phyloP scores from a whole-genome alignment of 2,113 vertebrate genomes.

The Forbesichthys papilliferus region DNA sequence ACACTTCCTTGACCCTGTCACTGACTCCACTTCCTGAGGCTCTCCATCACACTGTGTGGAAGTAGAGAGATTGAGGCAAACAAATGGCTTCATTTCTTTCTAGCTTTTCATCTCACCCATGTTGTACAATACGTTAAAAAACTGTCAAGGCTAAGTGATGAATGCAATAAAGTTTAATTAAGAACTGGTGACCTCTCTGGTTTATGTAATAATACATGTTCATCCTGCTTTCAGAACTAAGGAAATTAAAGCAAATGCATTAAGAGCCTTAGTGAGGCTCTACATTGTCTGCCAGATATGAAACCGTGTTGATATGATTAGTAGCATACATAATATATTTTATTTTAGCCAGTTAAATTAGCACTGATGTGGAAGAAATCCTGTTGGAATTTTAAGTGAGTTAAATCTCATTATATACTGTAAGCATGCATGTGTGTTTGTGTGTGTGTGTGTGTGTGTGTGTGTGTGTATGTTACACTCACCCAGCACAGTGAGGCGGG shows the following conservation, averaged over 20 bases:
- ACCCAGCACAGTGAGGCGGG: constrained; percentile 94
- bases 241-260: constrained; percentile 62
- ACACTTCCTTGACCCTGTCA: constrained; percentile 15
- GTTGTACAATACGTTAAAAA: constrained; percentile 50
- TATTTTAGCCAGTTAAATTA: no score
- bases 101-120: constrained; percentile 11
- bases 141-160: constrained; percentile 63
- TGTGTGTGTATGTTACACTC: constrained; percentile 57
- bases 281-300: constrained; percentile 24
- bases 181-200: constrained; percentile 64
- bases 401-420: background rate
- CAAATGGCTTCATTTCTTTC: background rate
- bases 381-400: background rate
- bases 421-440: background rate
- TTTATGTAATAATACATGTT: constrained; percentile 61
- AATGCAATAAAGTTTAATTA: constrained; percentile 74
- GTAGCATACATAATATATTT: background rate
- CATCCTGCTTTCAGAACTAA: constrained; percentile 43
- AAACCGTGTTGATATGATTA: constrained; percentile 22
- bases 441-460: background rate
- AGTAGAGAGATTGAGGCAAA: background rate
- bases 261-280: constrained; percentile 25
- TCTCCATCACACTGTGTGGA: constrained; percentile 16
- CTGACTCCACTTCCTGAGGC: constrained; percentile 22
- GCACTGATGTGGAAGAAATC: no score